Evolutionary conservation across 1,140 invertebrate species (phyloP).

Genomic region (Andricus grossulariae): DNA sequence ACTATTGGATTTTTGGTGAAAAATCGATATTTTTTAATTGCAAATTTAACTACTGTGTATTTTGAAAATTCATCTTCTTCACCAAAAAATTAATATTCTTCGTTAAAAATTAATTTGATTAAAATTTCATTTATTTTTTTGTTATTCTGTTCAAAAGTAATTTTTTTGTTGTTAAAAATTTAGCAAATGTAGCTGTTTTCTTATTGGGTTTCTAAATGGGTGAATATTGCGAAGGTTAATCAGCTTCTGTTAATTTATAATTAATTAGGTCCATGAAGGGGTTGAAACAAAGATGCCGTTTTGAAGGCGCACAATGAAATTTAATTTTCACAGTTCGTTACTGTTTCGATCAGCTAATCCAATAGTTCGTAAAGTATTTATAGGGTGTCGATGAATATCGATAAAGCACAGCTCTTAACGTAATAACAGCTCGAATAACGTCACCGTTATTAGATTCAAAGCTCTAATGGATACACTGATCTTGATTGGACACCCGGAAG

Average conservation of each 20-base stretch:
- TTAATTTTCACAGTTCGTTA: conserved; percentile 20
- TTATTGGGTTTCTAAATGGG: too few species aligned
- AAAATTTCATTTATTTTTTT: too few species aligned
- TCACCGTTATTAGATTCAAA: background rate
- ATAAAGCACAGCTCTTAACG: background rate
- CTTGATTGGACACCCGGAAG: background rate
- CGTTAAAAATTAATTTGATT: too few species aligned
- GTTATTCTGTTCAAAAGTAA: too few species aligned
- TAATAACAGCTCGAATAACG: conserved; percentile 1
- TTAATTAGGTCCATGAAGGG: background rate
- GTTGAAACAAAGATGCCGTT: background rate
- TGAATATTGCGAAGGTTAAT: background rate
- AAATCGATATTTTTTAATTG: too few species aligned
- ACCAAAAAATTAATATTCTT: too few species aligned
- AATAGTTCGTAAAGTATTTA: conserved; percentile 9
- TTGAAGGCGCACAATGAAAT: background rate
- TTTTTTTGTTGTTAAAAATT: too few species aligned
- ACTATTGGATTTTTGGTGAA: too few species aligned
- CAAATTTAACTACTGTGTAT: too few species aligned
- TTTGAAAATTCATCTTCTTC: too few species aligned
- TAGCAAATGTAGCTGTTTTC: too few species aligned
- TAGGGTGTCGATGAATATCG: conserved; percentile 28
- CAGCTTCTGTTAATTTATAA: background rate
- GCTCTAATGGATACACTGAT: conserved; percentile 16
- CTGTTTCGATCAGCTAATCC: background rate